These are phyloP conservation scores for Chrysocyon brachyurus DNA, from an alignment of 2,797 vertebrate species.

Conservation along the genomic window DNA sequence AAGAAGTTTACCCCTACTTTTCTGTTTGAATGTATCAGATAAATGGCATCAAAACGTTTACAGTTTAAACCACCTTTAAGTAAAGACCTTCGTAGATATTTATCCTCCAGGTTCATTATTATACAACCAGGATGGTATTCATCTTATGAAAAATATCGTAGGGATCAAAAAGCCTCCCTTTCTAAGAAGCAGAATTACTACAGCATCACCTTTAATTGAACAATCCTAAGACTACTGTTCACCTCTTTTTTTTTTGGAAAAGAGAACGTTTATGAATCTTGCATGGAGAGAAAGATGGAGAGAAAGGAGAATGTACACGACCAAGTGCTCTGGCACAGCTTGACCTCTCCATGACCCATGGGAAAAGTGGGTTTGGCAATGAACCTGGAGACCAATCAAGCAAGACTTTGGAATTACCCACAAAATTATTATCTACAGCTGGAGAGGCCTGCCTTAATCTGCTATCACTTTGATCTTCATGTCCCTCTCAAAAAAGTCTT, in stretches of 20 bases:
- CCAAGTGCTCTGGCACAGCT: background rate
- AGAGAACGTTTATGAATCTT: background rate
- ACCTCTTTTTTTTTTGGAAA: background rate
- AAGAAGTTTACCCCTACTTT: background rate
- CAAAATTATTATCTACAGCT: background rate
- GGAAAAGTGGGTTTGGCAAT: background rate
- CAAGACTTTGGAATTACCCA: background rate
- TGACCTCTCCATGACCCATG: background rate
- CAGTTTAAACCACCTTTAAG: background rate
- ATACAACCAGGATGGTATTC: background rate
- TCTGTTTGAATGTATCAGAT: background rate
- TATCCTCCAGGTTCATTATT: slow-evolving; percentile 1
- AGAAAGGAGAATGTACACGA: background rate
- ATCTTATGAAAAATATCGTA: background rate
- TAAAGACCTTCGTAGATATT: background rate
- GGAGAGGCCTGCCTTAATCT: background rate
- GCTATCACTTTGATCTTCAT: background rate
- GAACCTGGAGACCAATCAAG: background rate
- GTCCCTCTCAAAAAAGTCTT: background rate
- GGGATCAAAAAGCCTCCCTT: background rate
- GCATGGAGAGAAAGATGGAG: background rate
- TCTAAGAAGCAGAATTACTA: background rate
- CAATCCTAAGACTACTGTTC: background rate
- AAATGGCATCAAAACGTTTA: background rate
- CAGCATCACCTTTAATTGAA: background rate